Evolutionary conservation across 1,140 invertebrate species (phyloP), one percentile per base, ranked within the genome.

Genomic region (Hermetia illucens): DNA sequence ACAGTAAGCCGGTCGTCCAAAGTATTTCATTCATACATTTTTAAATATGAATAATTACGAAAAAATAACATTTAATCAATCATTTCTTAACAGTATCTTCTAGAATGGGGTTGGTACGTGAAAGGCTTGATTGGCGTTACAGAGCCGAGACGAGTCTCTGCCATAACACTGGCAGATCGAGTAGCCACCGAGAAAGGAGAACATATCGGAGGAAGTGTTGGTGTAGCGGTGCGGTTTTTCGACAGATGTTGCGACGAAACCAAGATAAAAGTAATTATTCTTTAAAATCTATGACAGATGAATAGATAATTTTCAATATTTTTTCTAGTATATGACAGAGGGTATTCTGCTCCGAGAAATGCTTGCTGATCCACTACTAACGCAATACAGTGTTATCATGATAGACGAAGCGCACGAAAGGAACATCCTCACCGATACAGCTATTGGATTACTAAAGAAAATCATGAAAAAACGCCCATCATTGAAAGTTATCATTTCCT

Each of bases 361-460:
- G 72, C 90, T 98, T 71, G 72, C 74, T 2, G 93, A 97, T 66
- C 94, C 94, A 0, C 61, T 98, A 12, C 66, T 98, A 1, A 79
- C 79, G 44, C 77, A 80, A 43, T 98, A 96, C 57, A 80, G 77
- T 25, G 82, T 89, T 3, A 77, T 98, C 9, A 85, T 98, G 50
- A 61, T 99, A 10, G 95, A 98, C 58, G 95, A 98, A 71, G 91
- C 90, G 0, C 94, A 98, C 51, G 94, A 98, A 62, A 68, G 94
- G 38, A 90, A 82, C 4, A 65, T 94, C 20, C 73, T 94, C 48
- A 93, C 90, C 0, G 95, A 98, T 55, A 87, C 98, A 25, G 66
- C 96, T 5, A 77, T 98, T 70, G 91, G 92, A 4, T 64, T 98
- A 1, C 52, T 98, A 6, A 94, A 96, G 61, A 95, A 96, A 68